Percentiles rank a stretch among this genome's conserved stretches.
Evolutionary conservation across 2,113 vertebrate genomes (phyloP).

Genomic region (Albula glossodonta): DNA sequence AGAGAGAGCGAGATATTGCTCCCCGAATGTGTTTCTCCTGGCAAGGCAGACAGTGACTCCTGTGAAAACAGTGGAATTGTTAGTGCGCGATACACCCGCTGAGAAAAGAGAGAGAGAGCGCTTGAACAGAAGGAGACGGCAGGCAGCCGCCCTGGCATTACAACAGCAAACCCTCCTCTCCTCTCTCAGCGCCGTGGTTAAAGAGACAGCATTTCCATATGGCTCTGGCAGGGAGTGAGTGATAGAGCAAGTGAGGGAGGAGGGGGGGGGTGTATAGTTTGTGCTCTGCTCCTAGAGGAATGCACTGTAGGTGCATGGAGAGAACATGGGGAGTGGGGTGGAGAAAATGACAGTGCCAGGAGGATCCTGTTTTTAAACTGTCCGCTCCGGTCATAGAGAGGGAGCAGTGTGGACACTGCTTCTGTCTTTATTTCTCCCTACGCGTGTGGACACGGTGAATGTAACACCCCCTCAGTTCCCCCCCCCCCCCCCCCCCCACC

Average conservation of each 20-base stretch:
- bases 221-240: not conserved
- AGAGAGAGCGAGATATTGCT: not conserved
- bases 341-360: not conserved
- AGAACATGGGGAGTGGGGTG: not conserved
- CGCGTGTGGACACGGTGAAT: too few relatives aligned
- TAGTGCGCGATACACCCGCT: too few relatives aligned
- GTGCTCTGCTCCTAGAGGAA: too few relatives aligned
- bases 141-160: not conserved
- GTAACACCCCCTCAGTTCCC: not conserved
- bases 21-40: not conserved
- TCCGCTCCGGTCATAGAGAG: not conserved
- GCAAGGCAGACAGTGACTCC: not conserved
- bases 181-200: not conserved
- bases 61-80: not conserved
- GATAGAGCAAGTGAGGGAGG: not conserved
- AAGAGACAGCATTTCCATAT: not conserved
- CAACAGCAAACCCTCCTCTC: not conserved
- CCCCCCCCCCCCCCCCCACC: not conserved
- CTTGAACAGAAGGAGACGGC: not conserved
- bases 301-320: not conserved
- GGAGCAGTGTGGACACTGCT: not conserved
- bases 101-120: not conserved
- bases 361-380: not conserved
- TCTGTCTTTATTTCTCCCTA: not conserved
- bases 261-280: not conserved